These are phyloP conservation scores for Diadumene lineata DNA, from an alignment of 92 coral and sea anemone species.

Conservation along the genomic window DNA sequence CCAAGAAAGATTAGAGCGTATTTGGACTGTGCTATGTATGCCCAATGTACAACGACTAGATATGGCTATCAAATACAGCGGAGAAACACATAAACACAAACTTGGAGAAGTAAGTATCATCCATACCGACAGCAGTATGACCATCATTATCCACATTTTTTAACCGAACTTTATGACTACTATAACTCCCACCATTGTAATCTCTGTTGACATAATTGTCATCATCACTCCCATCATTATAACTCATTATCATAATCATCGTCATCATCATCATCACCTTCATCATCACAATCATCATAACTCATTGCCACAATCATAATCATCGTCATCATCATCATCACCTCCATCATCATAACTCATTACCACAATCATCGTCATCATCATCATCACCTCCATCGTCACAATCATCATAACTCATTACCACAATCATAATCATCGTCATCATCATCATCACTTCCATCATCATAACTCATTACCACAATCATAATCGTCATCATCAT, in stretches of 20 bases:
- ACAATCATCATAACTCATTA: background rate
- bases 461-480: background rate
- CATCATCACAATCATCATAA: background rate
- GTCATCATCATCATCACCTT: background rate
- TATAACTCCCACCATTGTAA: too few relatives aligned
- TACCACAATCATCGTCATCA: background rate
- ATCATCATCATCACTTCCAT: background rate
- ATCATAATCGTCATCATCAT: background rate
- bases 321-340: background rate
- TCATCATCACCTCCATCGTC: background rate
- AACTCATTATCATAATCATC: background rate
- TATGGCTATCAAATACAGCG: slow-evolving; percentile 98
- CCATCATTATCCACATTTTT: too few relatives aligned
- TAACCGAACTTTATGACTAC: too few relatives aligned
- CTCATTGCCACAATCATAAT: background rate
- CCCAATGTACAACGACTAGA: slow-evolving; percentile 85
- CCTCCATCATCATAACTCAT: background rate
- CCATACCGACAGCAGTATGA: too few relatives aligned
- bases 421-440: background rate
- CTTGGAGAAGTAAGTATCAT: slow-evolving; percentile 63
- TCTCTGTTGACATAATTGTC: too few relatives aligned
- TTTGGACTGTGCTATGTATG: slow-evolving; percentile 91
- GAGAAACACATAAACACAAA: slow-evolving; percentile 67
- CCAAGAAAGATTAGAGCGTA: slow-evolving; percentile 89
- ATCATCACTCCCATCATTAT: background rate